Evolutionary conservation across 2,113 vertebrate genomes (phyloP), one percentile per base, ranked within the genome.

Genomic region (Alces alces): DNA sequence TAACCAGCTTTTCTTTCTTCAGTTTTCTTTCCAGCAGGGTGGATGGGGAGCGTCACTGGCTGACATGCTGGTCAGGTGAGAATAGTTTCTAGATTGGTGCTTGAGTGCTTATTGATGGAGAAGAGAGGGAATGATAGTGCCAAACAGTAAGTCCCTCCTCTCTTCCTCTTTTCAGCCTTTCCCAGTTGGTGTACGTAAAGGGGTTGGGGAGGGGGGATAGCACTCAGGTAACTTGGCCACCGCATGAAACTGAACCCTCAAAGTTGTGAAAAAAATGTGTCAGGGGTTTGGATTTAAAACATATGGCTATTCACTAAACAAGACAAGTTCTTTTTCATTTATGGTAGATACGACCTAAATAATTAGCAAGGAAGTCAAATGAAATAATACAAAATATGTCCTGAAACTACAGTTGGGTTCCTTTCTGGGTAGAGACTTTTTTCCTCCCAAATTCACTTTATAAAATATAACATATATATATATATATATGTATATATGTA

Each of bases 41-140:
- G 99, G 99, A 89, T 99, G 99, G 99, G 99, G 99, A 30, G 95
- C 99, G 0, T 97, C 98, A 1, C 98, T 99, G 88, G 99, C 99
- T 15, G 97, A 99, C 98, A 99, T 98, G 43, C 98, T 99, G 28
- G 99, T 98, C 87, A 99, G 99, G 99, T 99, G 96, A 99, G 99
- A 95, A 12, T 3, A 6, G 39, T 50, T 92, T 86, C 43, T 61
- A 2, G 27, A 64, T 47, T 30, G 7, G 12, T 73, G 13, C 50
- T 61, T 33, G 17, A 13, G 30, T 54, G 8, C 14, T 96, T 52
- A 43, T 11, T 80, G 54, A 6, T 58, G 39, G 87, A 30, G 50
- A 47, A 36, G 30, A 15, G 52, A 13, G 54, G 36, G 43, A 30
- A 3, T 6, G 58, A 21, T 6, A 5, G 82, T 58, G 45, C 50